These are phyloP conservation scores for Schrankia costaestrigalis DNA, from an alignment of 2,888 invertebrate species.

Conservation along the genomic window DNA sequence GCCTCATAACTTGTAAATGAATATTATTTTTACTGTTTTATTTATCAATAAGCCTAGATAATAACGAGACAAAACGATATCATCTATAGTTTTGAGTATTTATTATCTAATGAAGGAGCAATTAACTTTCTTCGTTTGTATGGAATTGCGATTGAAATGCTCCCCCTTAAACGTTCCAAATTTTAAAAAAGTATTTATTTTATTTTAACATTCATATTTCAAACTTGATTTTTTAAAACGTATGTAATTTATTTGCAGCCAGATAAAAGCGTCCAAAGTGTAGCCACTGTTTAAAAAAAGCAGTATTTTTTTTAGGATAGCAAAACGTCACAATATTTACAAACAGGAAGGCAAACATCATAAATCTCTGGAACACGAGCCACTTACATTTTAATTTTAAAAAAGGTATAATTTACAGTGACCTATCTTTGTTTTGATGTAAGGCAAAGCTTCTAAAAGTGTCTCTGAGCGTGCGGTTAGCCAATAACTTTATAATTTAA, in stretches of 20 bases:
- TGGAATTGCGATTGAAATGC: no score
- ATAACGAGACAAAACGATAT: no score
- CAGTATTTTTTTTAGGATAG: constrained; percentile 16
- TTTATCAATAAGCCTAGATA: no score
- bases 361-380: constrained; percentile 31
- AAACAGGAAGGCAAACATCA: constrained; percentile 29
- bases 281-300: constrained; percentile 17
- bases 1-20: no score
- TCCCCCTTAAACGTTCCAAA: no score
- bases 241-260: constrained; percentile 18
- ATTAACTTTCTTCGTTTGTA: no score
- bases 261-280: constrained; percentile 20
- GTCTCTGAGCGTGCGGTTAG: constrained; percentile 14
- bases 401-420: constrained; percentile 32
- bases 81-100: no score
- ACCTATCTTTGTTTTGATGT: constrained; percentile 37
- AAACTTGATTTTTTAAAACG: constrained; percentile 2
- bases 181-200: no score
- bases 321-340: constrained; percentile 26
- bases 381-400: constrained; percentile 40
- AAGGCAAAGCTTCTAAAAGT: no score
- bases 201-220: no score
- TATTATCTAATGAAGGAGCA: no score
- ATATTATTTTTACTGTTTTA: no score
- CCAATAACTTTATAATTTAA: constrained; percentile 15